Percentiles rank a stretch among this genome's conserved stretches.
Evolutionary conservation across 2,113 vertebrate genomes (phyloP).

Genomic region (Nicator chloris): DNA sequence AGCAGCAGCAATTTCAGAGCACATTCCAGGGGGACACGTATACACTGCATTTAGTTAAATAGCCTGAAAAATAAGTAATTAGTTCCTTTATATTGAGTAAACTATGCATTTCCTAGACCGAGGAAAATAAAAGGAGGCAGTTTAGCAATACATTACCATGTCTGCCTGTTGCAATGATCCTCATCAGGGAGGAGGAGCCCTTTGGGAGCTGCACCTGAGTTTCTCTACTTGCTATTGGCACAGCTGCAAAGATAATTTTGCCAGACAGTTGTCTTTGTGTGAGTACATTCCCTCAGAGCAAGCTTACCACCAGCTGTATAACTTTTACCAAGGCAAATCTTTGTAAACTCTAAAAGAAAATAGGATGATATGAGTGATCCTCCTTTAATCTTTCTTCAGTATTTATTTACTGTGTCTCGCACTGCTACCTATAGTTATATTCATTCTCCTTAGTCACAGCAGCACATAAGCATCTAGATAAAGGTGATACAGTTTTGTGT

Average conservation of each 20-base stretch:
- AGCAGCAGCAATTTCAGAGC: neutral
- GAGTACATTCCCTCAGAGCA: neutral
- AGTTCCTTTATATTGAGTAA: neutral
- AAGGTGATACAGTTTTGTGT: neutral
- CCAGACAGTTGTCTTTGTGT: neutral
- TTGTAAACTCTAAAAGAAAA: neutral
- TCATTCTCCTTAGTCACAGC: neutral
- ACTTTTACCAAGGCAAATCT: neutral
- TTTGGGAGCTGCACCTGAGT: neutral
- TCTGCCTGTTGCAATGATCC: neutral
- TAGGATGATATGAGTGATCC: neutral
- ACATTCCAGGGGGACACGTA: neutral
- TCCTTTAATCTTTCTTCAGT: neutral
- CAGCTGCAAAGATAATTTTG: neutral
- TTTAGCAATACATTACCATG: neutral
- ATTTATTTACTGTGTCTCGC: neutral
- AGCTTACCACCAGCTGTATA: neutral
- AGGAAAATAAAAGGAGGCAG: neutral
- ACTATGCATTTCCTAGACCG: accelerated
- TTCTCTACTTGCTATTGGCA: neutral
- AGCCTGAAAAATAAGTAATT: neutral
- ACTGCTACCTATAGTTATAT: neutral
- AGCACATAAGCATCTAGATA: neutral
- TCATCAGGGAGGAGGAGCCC: neutral
- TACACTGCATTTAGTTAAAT: neutral